These are phyloP conservation scores for Mastacembelus armatus DNA, from an alignment of 2,797 vertebrate species.

Conservation along the genomic window DNA sequence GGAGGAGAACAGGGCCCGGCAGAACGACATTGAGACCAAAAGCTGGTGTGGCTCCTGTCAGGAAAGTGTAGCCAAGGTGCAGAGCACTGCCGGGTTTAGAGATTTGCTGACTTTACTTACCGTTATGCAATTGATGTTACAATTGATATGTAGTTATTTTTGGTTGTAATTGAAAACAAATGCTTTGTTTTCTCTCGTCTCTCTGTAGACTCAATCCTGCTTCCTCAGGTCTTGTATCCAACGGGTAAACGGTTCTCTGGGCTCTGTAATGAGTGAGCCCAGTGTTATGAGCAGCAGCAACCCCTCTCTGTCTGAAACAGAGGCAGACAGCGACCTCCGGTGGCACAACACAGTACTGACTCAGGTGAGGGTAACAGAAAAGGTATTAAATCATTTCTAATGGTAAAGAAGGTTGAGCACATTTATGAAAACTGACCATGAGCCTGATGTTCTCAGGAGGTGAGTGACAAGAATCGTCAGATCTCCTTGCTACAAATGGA, in stretches of 20 bases:
- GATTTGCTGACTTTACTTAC: background rate
- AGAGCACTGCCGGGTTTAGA: background rate
- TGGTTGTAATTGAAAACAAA: no score
- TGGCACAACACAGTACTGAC: slow-evolving; percentile 79
- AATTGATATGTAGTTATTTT: no score
- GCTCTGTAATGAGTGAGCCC: slow-evolving; percentile 80
- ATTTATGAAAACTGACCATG: background rate
- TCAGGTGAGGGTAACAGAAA: slow-evolving; percentile 59
- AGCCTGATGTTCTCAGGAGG: slow-evolving; percentile 59
- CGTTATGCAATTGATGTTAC: no score
- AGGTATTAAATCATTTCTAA: background rate
- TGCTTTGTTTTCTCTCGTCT: background rate
- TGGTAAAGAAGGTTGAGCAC: background rate
- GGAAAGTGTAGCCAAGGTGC: slow-evolving; percentile 52
- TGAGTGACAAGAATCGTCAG: slow-evolving; percentile 76
- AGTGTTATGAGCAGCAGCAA: slow-evolving; percentile 57
- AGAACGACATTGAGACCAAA: slow-evolving; percentile 26
- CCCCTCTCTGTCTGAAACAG: slow-evolving; percentile 47
- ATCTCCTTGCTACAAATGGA: slow-evolving; percentile 80
- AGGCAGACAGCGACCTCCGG: slow-evolving; percentile 77
- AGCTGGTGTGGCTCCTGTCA: background rate
- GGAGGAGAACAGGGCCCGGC: slow-evolving; percentile 65
- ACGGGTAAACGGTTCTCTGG: slow-evolving; percentile 79
- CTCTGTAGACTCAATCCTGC: slow-evolving; percentile 60
- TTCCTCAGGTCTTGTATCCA: slow-evolving; percentile 78